Evolutionary conservation across 2,113 vertebrate species (phyloP), one percentile per base, ranked within the genome.

Genomic region (Dascyllus trimaculatus): DNA sequence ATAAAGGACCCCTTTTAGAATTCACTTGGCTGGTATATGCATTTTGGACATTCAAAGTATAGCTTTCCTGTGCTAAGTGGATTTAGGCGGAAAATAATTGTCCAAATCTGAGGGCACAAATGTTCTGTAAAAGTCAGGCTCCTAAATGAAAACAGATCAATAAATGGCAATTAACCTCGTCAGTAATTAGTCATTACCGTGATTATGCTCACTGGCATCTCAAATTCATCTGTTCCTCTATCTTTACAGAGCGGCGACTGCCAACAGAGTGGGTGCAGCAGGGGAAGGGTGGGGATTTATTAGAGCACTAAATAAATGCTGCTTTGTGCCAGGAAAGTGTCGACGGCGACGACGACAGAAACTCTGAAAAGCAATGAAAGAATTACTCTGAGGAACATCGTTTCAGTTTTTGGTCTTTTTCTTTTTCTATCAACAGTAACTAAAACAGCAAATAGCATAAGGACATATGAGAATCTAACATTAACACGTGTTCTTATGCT

Each of bases 1-100:
- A 78, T 57, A 61, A 80, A 89, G 68, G 48, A 51, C 24, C 58
- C 25, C 1, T 80, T 84, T 78, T 77, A 66, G 76, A 59, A 79
- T 65, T 57, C 13, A 71, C 62, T 77, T 73, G 64, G 63, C 62
- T 69, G 67, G 32, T 52, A 22, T 40, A 8, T 62, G 71, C 72
- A 59, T 49, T 66, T 58, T 49, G 4, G 79, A 59, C 32, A 62
- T 79, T 59, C 25, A n/a, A 73, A 68, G 61, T 61, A 9, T 15
- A 43, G 18, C 9, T 43, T 54, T 15, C 18, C 22, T 60, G 11
- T n/a, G 11, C n/a, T 51, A 18, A 51, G 74, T 48, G 11, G 60
- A 48, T 43, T 60, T 68, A 29, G 25, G 21, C 29, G 35, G 19
- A 21, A 19, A 61, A 52, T 35, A 1, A 25, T 46, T 13, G 25